Evolutionary conservation across 2,888 invertebrate species (phyloP).

Genomic region (Peribatodes rhomboidaria): DNA sequence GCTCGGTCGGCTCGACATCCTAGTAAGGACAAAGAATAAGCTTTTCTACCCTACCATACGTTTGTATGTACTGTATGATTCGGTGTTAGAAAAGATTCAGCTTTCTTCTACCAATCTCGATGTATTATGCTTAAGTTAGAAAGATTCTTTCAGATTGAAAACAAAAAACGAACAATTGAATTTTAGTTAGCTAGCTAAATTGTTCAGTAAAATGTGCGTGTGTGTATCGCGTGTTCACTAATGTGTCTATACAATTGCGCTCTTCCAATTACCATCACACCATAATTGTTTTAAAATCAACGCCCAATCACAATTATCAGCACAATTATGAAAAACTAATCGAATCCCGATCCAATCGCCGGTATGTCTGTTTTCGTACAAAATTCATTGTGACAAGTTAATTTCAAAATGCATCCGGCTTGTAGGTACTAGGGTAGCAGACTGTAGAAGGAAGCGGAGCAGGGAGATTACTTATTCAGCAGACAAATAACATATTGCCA

Average conservation of each 20-base stretch:
- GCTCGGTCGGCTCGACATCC: background rate
- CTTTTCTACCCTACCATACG: too few species aligned
- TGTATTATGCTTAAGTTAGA: too few species aligned
- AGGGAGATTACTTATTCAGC: constrained; percentile 79
- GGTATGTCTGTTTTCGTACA: constrained; percentile 69
- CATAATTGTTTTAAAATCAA: constrained; percentile 26
- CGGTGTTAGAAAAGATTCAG: too few species aligned
- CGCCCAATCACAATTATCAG: constrained; percentile 52
- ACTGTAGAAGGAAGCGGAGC: constrained; percentile 43
- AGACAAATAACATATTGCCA: constrained; percentile 79
- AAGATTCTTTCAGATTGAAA: too few species aligned
- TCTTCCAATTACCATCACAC: constrained; percentile 3
- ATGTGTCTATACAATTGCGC: background rate
- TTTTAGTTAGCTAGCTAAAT: background rate
- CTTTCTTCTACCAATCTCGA: too few species aligned
- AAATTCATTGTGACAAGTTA: constrained; percentile 82
- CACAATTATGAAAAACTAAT: constrained; percentile 78
- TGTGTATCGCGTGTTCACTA: too few species aligned
- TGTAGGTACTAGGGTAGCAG: constrained; percentile 36
- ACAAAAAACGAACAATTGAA: background rate
- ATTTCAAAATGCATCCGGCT: constrained; percentile 79
- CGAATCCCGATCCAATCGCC: constrained; percentile 81
- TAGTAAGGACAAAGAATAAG: too few species aligned
- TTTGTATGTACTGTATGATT: too few species aligned
- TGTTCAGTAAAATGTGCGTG: background rate